Conservation (phyloP, 2,797 vertebrate species). For the Macropodus opercularis region DNA sequence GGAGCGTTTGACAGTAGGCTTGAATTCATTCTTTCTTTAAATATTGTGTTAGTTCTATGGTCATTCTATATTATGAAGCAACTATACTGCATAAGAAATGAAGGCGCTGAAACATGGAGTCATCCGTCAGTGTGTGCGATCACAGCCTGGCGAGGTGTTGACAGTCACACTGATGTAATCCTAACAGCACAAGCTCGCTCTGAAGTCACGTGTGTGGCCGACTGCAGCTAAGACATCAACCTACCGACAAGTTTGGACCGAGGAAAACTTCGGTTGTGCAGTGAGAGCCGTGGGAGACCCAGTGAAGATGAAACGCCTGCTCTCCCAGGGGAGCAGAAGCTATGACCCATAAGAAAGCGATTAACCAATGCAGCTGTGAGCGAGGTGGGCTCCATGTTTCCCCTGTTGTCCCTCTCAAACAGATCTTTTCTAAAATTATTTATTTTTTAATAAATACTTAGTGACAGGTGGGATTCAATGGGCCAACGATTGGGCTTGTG, state of each 20-base stretch:
- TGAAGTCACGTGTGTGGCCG: conserved; percentile 31
- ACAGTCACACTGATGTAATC: conserved; percentile 31
- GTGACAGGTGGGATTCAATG: conserved; percentile 55
- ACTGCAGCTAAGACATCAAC: conserved; percentile 47
- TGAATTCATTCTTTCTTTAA: conserved; percentile 12
- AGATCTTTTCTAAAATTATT: conserved; percentile 46
- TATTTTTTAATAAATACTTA: conserved; percentile 61
- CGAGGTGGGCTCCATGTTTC: conserved; percentile 38
- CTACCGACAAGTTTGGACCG: conserved; percentile 51
- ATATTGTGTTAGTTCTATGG: conserved; percentile 12
- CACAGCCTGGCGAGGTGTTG: conserved; percentile 22
- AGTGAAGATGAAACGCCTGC: conserved; percentile 59
- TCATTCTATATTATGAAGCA: too few species aligned
- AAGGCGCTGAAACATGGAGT: conserved; percentile 8
- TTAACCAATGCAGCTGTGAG: conserved; percentile 55
- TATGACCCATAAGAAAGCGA: conserved; percentile 70
- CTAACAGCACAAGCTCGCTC: conserved; percentile 9
- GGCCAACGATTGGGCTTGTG: conserved; percentile 42
- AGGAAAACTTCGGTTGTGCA: conserved; percentile 77
- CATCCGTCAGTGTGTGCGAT: conserved; percentile 22
- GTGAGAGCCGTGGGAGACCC: conserved; percentile 49
- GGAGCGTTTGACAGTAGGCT: conserved; percentile 6
- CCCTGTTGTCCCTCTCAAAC: conserved; percentile 8
- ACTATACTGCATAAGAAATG: too few species aligned
- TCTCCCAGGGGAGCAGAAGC: conserved; percentile 53